Percentiles rank a stretch among this genome's conserved stretches.
phyloP scores from a whole-genome alignment of 2,797 vertebrate species.

The Parauchenoglanis ngamensis region DNA sequence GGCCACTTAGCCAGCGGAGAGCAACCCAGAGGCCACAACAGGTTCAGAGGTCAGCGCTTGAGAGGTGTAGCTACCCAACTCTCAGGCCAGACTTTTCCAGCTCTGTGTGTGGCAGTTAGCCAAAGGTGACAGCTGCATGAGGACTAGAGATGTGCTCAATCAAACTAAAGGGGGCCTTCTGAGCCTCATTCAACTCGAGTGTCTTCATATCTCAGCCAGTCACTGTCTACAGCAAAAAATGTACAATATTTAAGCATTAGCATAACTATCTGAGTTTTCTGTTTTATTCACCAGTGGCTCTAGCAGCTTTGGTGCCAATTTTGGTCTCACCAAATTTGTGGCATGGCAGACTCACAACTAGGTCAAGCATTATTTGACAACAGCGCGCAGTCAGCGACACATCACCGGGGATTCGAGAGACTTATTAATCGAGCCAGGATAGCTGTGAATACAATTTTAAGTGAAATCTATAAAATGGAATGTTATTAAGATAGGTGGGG shows the following conservation, averaged over 20 bases:
- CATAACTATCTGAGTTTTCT: background rate
- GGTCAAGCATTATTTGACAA: slow-evolving; percentile 42
- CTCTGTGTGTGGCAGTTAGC: slow-evolving; percentile 66
- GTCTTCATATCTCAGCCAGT: slow-evolving; percentile 36
- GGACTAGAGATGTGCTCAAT: slow-evolving; percentile 59
- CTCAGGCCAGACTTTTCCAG: slow-evolving; percentile 62
- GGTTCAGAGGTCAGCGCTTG: slow-evolving; percentile 65
- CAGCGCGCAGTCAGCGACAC: background rate
- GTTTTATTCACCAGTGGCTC: background rate
- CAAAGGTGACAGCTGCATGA: slow-evolving; percentile 60
- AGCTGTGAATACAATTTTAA: slow-evolving; percentile 33
- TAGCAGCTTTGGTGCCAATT: slow-evolving; percentile 10
- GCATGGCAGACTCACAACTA: slow-evolving; percentile 40
- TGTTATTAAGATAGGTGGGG: slow-evolving; percentile 59
- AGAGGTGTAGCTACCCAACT: slow-evolving; percentile 58
- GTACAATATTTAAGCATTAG: background rate
- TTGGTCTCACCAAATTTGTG: background rate
- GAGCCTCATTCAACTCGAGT: slow-evolving; percentile 46
- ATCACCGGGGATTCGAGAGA: background rate
- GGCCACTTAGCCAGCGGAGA: slow-evolving; percentile 60
- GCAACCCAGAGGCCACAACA: slow-evolving; percentile 57
- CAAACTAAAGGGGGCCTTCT: slow-evolving; percentile 68
- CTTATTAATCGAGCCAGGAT: slow-evolving; percentile 15
- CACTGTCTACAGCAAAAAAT: slow-evolving; percentile 23
- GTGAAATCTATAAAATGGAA: slow-evolving; percentile 50